These are phyloP conservation scores for Pagrus major DNA, from an alignment of 2,113 vertebrate genomes.

Conservation along the genomic window DNA sequence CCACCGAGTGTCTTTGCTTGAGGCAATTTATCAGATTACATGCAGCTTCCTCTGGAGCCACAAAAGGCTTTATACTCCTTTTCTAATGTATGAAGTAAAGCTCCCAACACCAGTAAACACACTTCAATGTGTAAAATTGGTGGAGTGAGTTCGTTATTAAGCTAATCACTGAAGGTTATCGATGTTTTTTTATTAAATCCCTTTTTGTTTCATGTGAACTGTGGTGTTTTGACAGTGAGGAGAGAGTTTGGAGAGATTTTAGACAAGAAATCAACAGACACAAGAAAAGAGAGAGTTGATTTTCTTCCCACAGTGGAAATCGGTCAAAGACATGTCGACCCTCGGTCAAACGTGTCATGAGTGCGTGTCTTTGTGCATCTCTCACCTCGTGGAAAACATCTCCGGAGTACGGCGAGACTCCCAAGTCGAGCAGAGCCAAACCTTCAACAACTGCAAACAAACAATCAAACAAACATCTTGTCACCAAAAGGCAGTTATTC, in stretches of 20 bases:
- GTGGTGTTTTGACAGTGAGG: neutral
- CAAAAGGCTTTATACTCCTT: too few relatives aligned
- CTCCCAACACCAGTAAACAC: too few relatives aligned
- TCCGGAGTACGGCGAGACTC: constrained; percentile 96
- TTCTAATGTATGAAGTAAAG: too few relatives aligned
- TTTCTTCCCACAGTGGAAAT: neutral
- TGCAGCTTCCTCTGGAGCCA: too few relatives aligned
- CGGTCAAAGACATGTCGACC: too few relatives aligned
- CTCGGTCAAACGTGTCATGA: too few relatives aligned
- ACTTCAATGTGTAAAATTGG: too few relatives aligned
- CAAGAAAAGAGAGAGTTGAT: neutral
- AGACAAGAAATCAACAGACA: neutral
- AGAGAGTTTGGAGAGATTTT: neutral
- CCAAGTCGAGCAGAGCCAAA: constrained; percentile 94
- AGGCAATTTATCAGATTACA: too few relatives aligned
- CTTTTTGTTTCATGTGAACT: neutral
- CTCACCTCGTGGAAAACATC: constrained; percentile 98
- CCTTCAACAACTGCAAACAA: constrained; percentile 94
- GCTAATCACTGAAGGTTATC: neutral
- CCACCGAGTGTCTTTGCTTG: too few relatives aligned
- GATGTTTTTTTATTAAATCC: neutral
- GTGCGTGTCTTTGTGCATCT: neutral
- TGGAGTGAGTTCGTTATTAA: neutral
- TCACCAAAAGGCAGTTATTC: neutral
- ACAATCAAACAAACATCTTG: neutral